Percentiles rank a stretch among this genome's conserved stretches.
Conservation (phyloP, 2,888 invertebrate genomes). For the Folsomia candida region DNA sequence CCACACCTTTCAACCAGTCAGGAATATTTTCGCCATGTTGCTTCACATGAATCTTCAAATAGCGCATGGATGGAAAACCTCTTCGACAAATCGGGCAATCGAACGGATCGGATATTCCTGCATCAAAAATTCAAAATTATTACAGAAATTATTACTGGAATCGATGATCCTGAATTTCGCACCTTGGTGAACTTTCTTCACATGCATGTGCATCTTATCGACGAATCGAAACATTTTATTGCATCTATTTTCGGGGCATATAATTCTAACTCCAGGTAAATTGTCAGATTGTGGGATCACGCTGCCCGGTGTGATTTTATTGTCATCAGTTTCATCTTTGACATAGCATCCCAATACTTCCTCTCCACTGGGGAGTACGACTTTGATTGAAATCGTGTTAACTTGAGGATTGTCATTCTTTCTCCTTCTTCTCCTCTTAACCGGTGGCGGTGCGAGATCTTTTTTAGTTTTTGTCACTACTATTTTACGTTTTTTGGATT, state of each 20-base stretch:
- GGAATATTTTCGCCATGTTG: neutral
- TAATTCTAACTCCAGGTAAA: neutral
- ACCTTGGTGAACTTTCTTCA: conserved; percentile 37
- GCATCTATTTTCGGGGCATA: neutral
- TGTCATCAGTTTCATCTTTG: no score
- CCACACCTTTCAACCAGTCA: no score
- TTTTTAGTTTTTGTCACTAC: neutral
- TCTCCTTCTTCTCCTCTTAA: neutral
- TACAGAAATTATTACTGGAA: no score
- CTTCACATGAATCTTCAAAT: conserved; percentile 31
- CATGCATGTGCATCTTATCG: conserved; percentile 20
- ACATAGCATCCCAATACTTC: neutral
- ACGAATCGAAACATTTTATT: neutral
- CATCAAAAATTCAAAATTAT: conserved; percentile 2
- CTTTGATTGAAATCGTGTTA: neutral
- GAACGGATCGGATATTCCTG: conserved; percentile 29
- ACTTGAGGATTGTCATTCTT: no score
- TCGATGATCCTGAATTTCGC: no score
- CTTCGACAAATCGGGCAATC: conserved; percentile 32
- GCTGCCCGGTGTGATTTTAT: no score
- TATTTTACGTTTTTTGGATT: neutral
- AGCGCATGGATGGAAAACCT: conserved; percentile 25
- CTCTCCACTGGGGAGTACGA: neutral
- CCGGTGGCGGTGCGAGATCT: neutral
- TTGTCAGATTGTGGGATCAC: no score